Evolutionary conservation across 2,113 vertebrate species (phyloP).

Genomic region (Hassar affinis): DNA sequence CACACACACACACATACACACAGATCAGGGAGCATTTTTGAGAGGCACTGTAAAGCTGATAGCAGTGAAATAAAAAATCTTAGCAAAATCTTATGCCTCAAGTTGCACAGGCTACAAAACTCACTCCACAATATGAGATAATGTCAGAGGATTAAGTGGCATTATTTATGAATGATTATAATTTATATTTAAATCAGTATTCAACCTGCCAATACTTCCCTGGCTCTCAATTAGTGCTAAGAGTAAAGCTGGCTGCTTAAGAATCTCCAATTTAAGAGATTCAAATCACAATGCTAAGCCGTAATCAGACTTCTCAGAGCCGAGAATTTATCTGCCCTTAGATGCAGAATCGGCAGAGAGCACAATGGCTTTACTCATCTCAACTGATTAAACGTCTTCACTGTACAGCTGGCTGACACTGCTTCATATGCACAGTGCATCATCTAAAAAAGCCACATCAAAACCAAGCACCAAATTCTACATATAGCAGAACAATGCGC

Average conservation of each 20-base stretch:
- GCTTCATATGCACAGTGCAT: conserved; percentile 28
- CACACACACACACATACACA: conserved; percentile 51
- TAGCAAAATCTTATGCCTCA: not conserved
- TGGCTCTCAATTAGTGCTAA: conserved; percentile 27
- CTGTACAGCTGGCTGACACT: conserved; percentile 22
- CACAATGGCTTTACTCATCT: conserved; percentile 35
- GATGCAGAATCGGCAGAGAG: conserved; percentile 2
- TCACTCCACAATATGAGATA: not conserved
- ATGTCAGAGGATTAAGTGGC: not conserved
- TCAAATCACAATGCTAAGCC: conserved; percentile 63
- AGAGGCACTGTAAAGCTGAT: not conserved
- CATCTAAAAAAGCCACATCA: conserved; percentile 53
- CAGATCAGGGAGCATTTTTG: conserved; percentile 47
- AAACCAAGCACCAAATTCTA: conserved; percentile 68
- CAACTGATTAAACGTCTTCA: conserved; percentile 40
- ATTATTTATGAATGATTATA: not conserved
- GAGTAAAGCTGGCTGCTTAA: conserved; percentile 39
- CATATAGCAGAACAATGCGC: conserved; percentile 68
- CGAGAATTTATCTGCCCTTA: conserved; percentile 59
- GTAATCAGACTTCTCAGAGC: conserved; percentile 68
- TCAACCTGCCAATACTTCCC: conserved; percentile 32
- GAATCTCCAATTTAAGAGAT: conserved; percentile 27
- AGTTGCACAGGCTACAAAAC: not conserved
- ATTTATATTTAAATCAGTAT: conserved; percentile 27
- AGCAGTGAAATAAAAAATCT: not conserved